A percentile compares a stretch with the other conserved stretches of the same genome.
Conservation (phyloP, 2,888 invertebrate species). For the Limnephilus marmoratus region DNA sequence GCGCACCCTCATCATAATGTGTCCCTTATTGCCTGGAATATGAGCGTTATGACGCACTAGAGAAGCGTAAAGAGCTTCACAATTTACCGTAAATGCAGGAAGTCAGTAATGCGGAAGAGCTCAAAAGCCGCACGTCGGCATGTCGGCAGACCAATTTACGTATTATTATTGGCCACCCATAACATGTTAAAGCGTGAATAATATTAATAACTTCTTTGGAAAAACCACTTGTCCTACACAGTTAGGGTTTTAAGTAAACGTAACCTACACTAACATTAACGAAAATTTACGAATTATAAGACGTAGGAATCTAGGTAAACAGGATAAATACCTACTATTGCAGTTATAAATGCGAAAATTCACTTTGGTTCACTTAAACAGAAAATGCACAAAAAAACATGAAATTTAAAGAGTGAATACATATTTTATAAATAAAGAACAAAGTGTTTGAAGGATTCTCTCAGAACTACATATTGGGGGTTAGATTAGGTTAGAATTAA, state of each 20-base stretch:
- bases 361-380: not conserved
- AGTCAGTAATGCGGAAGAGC: not conserved
- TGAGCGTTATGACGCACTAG: slow-evolving; percentile 56
- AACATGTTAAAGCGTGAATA: not conserved
- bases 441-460: not conserved
- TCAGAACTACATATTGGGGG: too few relatives aligned
- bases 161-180: not conserved
- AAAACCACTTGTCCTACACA: not conserved
- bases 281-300: too few relatives aligned
- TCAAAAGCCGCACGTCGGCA: not conserved
- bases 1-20: slow-evolving; percentile 62
- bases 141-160: not conserved
- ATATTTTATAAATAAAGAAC: not conserved
- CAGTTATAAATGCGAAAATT: too few relatives aligned
- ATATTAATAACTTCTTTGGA: not conserved
- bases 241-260: not conserved
- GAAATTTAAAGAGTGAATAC: not conserved
- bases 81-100: slow-evolving; percentile 21
- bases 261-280: too few relatives aligned
- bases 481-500: too few relatives aligned
- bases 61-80: slow-evolving; percentile 13
- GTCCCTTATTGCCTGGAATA: slow-evolving; percentile 60
- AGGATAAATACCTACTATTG: too few relatives aligned
- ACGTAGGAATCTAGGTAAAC: too few relatives aligned
- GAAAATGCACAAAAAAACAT: not conserved